A percentile compares a stretch with the other conserved stretches of the same genome.
Conservation (phyloP, 2,113 vertebrate species). For the Antigone vipio region DNA sequence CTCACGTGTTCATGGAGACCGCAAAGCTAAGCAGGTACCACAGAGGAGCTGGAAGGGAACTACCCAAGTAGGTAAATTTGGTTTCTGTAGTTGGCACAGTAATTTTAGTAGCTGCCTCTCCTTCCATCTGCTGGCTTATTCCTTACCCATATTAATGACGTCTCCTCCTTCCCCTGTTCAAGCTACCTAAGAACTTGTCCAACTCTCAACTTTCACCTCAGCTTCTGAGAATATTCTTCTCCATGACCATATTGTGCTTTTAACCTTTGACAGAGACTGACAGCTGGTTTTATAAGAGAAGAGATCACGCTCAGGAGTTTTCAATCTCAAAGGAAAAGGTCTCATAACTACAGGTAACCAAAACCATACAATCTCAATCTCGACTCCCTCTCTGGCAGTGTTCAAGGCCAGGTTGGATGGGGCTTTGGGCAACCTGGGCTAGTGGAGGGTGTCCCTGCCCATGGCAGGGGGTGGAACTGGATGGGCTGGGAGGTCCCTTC, state of each 20-base stretch:
- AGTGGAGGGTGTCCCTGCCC: no score
- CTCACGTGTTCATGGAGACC: not conserved
- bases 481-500: no score
- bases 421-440: no score
- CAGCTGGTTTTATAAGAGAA: not conserved
- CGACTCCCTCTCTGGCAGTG: no score
- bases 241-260: not conserved
- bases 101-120: not conserved
- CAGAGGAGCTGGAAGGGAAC: not conserved
- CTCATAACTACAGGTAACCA: not conserved
- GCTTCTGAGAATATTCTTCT: not conserved
- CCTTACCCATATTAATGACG: not conserved
- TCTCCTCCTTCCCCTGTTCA: not conserved
- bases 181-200: not conserved
- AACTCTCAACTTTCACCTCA: not conserved
- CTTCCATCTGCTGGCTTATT: not conserved
- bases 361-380: not conserved
- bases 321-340: not conserved
- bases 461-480: no score
- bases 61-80: accelerated
- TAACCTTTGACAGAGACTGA: no score
- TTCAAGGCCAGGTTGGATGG: no score
- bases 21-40: not conserved
- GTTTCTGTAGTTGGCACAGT: not conserved
- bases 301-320: not conserved